These are phyloP conservation scores for Motacilla alba DNA, from an alignment of 2,113 vertebrate species.

Conservation along the genomic window DNA sequence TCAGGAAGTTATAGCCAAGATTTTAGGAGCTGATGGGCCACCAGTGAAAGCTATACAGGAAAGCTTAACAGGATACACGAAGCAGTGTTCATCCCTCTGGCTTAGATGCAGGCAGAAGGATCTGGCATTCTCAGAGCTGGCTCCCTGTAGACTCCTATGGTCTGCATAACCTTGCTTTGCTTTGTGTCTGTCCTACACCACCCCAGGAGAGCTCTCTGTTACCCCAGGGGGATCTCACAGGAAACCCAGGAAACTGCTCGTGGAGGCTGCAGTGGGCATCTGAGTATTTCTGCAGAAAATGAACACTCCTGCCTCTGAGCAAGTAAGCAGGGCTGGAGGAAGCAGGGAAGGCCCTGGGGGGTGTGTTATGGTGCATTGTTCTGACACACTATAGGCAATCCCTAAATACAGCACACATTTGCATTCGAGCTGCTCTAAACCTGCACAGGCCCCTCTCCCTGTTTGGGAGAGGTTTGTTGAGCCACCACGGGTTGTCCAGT, in stretches of 20 bases:
- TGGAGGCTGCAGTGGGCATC: not conserved
- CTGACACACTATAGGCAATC: not conserved
- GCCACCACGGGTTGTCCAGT: not conserved
- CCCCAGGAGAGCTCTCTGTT: not conserved
- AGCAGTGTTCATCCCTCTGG: not conserved
- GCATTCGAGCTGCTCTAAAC: not conserved
- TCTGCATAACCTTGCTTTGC: not conserved
- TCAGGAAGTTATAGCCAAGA: not conserved
- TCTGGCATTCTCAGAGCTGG: not conserved
- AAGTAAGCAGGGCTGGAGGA: not conserved
- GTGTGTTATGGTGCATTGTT: not conserved
- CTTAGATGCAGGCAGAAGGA: not conserved
- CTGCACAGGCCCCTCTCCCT: not conserved
- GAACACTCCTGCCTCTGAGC: not conserved
- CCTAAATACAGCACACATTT: not conserved
- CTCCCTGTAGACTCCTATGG: not conserved
- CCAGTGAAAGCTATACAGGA: not conserved
- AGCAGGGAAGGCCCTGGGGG: not conserved
- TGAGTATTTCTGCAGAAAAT: not conserved
- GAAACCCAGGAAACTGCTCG: accelerated
- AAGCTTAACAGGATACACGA: not conserved
- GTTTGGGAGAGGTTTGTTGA: not conserved
- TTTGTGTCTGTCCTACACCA: not conserved
- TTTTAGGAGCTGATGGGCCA: not conserved
- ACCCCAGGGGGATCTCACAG: accelerated